Conservation (phyloP, 2,888 invertebrate genomes). For the Melitaea athalia region DNA sequence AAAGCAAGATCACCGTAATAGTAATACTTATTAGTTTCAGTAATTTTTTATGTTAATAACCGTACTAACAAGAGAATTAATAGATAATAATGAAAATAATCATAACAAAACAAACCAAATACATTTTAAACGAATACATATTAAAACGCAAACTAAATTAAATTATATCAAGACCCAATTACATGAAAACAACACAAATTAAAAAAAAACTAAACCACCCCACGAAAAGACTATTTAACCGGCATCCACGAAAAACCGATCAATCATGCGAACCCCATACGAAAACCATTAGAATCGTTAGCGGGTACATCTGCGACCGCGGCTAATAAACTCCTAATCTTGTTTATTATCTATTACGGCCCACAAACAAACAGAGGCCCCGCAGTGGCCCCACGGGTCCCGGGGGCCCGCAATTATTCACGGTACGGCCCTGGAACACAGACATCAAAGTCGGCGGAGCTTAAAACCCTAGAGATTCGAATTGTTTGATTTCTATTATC, state of each 20-base stretch:
- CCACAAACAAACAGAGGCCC: constrained; percentile 43
- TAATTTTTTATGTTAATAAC: too few relatives aligned
- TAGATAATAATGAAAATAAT: too few relatives aligned
- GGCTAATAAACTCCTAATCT: constrained; percentile 73
- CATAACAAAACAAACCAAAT: too few relatives aligned
- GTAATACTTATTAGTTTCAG: too few relatives aligned
- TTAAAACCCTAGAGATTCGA: constrained; percentile 42
- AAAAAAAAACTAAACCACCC: not conserved
- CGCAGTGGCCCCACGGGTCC: constrained; percentile 37
- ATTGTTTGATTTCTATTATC: constrained; percentile 47
- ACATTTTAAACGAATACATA: too few relatives aligned
- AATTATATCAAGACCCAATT: not conserved
- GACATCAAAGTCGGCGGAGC: constrained; percentile 58
- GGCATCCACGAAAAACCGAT: constrained; percentile 23
- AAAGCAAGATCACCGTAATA: too few relatives aligned
- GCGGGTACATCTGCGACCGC: constrained; percentile 56
- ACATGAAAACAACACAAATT: not conserved
- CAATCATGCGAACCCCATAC: constrained; percentile 36
- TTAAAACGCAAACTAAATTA: not conserved
- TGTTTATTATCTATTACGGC: constrained; percentile 67
- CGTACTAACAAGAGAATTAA: too few relatives aligned
- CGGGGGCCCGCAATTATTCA: constrained; percentile 57
- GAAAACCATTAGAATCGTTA: constrained; percentile 41
- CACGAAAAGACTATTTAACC: not conserved
- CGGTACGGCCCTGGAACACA: constrained; percentile 45